These are phyloP conservation scores for Microplitis mediator DNA, from an alignment of 1,140 invertebrate species.

Conservation along the genomic window DNA sequence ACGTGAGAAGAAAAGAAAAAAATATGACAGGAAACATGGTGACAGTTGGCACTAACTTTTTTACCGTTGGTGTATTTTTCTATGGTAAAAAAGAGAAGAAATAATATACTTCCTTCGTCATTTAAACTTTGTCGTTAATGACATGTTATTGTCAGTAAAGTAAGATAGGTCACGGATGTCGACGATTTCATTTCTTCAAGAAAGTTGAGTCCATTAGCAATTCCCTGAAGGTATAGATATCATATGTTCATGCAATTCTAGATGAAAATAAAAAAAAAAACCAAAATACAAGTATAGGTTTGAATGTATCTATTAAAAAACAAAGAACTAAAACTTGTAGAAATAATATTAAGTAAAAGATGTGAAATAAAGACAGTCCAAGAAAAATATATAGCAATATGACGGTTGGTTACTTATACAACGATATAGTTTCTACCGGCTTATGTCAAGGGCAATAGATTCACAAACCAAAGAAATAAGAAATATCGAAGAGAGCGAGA, in stretches of 20 bases:
- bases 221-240: background rate
- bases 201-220: background rate
- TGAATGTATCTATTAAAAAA: background rate
- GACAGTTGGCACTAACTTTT: conserved; percentile 17
- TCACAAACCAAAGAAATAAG: background rate
- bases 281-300: background rate
- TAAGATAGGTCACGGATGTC: conserved; percentile 16
- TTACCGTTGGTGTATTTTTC: background rate
- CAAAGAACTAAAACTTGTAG: no score
- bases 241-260: background rate
- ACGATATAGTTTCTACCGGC: conserved; percentile 8
- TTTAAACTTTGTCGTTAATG: conserved; percentile 4
- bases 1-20: background rate
- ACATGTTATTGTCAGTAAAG: conserved; percentile 9
- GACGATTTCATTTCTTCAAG: conserved; percentile 11
- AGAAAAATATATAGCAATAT: background rate
- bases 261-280: background rate
- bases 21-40: conserved; percentile 1
- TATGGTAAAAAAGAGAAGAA: background rate
- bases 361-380: background rate
- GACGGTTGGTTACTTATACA: background rate
- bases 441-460: background rate
- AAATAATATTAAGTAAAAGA: no score
- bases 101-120: background rate
- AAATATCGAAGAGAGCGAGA: background rate